Evolutionary conservation across 2,888 invertebrate genomes (phyloP), one percentile per base, ranked within the genome.

Genomic region (Perizoma affinitatum): DNA sequence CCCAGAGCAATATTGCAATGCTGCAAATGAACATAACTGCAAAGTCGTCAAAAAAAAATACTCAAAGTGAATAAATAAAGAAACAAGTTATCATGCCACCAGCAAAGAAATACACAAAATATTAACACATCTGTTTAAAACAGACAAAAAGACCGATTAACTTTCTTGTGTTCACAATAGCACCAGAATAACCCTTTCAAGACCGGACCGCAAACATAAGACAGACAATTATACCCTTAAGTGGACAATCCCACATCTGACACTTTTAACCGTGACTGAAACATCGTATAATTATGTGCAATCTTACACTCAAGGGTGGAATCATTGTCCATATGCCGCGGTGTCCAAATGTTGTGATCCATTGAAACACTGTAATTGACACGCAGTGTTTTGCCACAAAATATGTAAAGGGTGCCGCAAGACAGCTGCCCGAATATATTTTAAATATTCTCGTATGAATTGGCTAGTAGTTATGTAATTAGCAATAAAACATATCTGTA

Each of bases 181-280:
- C 44, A 45, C 44, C 79, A 78, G 82, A 84, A 83, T 79, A 79
- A 78, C 81, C 82, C 82, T 79, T 79, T 74, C 71, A 76, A 76
- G 75, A 73, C 61, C 69, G 65, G 70, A 80, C 83, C 82, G 70
- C 83, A 82, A 75, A 68, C 63, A 60, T 64, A 73, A 76, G 72
- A 71, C 73, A 72, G 61, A 55, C 73, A 74, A 77, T 81, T 80
- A 78, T 74, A 69, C 70, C 58, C 74, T 76, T 86, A 90, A 88
- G 87, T 86, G 90, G 91, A 87, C 90, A 89, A 79, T 81, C 79
- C 80, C 75, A 75, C 90, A 90, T 84, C 90, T 88, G 91, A 87
- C 90, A 90, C 90, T 86, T 84, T 70, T 75, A 69, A 86, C 87
- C 88, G 86, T 90, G 86, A 90, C 86, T 81, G 68, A 60, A 65